Evolutionary conservation across 1,140 invertebrate species (phyloP).

Genomic region (Zaprionus capensis): DNA sequence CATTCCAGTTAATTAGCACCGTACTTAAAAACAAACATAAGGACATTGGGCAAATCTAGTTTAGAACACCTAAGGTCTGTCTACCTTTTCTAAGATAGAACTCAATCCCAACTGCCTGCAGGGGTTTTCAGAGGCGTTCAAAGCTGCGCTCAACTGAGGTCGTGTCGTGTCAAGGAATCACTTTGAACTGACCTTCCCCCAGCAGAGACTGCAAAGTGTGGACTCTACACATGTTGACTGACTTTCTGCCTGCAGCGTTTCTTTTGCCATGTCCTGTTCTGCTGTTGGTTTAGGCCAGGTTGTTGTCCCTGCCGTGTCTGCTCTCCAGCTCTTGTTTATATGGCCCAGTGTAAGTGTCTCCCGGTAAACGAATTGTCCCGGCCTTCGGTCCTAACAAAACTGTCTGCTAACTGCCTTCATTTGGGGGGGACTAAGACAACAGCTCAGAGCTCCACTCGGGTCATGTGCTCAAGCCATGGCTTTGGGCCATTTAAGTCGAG

Average conservation of each 20-base stretch:
- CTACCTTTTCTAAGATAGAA: background rate
- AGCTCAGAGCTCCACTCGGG: constrained; percentile 14
- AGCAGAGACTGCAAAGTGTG: background rate
- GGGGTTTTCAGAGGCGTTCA: background rate
- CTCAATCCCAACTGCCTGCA: background rate
- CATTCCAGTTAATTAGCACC: background rate
- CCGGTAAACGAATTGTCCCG: constrained; percentile 32
- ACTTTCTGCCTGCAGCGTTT: constrained; percentile 16
- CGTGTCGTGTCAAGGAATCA: constrained; percentile 7
- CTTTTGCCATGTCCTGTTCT: background rate
- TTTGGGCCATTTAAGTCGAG: constrained; percentile 46
- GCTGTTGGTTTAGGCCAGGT: constrained; percentile 31
- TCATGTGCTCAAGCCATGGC: constrained; percentile 11
- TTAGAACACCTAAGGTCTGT: background rate
- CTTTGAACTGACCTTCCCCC: constrained; percentile 17
- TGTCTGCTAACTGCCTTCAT: constrained; percentile 39
- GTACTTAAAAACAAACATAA: background rate
- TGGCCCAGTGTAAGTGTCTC: constrained; percentile 23
- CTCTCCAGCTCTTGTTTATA: background rate
- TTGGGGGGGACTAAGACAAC: constrained; percentile 33
- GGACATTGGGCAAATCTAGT: too few relatives aligned
- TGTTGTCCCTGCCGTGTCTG: background rate
- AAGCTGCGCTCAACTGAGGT: background rate
- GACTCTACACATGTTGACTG: constrained; percentile 9
- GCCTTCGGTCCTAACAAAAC: constrained; percentile 16